Base-by-base conservation (phyloP, 2,113 vertebrate genomes). In the Atrichornis clamosus region DNA sequence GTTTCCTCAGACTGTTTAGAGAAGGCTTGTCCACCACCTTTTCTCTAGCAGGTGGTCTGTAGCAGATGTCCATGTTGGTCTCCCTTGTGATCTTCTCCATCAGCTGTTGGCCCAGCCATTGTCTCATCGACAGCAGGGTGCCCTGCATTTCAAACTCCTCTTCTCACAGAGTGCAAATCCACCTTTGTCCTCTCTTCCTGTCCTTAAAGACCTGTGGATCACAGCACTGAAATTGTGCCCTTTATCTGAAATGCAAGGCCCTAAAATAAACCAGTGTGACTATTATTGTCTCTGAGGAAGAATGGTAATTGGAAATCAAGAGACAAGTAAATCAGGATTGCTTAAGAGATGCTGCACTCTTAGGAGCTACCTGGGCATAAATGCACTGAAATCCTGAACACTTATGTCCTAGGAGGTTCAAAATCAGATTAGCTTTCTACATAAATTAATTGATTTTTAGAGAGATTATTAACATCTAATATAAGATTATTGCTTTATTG, bases 61-160 rank as follows among this genome's bases (percentile, higher is more conserved):
- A 59, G 22, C 26, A 68, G 52, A 53, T 58, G 22, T 63, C n/a
- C 8, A 2, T 86, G 24, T n/a, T 87, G 49, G 13, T 74, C 10
- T 72, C 37, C 19, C 15, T 11, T 87, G 44, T 64, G 39, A 46
- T 55, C 15, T 33, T 68, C 15, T 10, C 26, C 7, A 7, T 32
- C 30, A 77, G 4, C 7, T 73, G 28, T 69, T 72, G 49, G 17
- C 7, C 81, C 46, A 20, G 23, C 21, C 35, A 8, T 7, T 69
- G 20, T 9, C 15, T 62, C 33, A 30, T 44, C 0, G 0, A 28
- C 19, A 73, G 6, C 28, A 62, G 20, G 6, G 13, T 65, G 8
- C 1, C 3, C 30, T 39, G 37, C 21, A 7, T 69, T 16, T 73
- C 7, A 72, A n/a, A 18, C 5, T 60, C 24, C 55, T 16, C 19